Evolutionary conservation across 2,888 invertebrate species (phyloP).

Genomic region (Ophioninae sp.): DNA sequence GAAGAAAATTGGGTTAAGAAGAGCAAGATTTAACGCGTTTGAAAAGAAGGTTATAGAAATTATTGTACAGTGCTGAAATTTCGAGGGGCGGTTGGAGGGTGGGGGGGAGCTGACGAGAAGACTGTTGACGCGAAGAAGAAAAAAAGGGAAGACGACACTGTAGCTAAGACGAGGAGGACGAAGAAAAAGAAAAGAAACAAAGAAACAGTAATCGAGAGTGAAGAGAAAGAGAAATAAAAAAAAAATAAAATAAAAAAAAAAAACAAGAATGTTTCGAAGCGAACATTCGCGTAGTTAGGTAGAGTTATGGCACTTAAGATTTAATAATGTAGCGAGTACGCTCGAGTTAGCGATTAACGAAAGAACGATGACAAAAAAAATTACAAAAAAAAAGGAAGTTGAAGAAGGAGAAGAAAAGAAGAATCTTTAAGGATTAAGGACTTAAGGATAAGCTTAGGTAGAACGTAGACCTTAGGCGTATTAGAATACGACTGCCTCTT

Average conservation of each 20-base stretch:
- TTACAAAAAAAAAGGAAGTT: conserved; percentile 25
- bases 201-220: conserved; percentile 45
- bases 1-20: conserved; percentile 1
- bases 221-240: conserved; percentile 46
- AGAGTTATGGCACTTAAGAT: conserved; percentile 74
- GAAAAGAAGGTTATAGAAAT: conserved; percentile 45
- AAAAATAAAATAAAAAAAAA: conserved; percentile 54
- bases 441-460: conserved; percentile 67
- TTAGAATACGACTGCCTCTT: conserved; percentile 76
- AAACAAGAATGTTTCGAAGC: conserved; percentile 61
- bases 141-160: conserved; percentile 37
- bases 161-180: neutral
- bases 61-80: conserved; percentile 51
- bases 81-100: conserved; percentile 3
- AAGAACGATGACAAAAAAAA: conserved; percentile 48
- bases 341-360: conserved; percentile 59
- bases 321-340: conserved; percentile 64
- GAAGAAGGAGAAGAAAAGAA: conserved; percentile 50
- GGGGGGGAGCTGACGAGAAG: conserved; percentile 16
- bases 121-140: conserved; percentile 36
- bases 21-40: conserved; percentile 17
- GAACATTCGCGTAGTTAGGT: conserved; percentile 73
- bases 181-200: conserved; percentile 47
- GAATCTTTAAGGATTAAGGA: conserved; percentile 71
- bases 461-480: conserved; percentile 70